Base-by-base conservation (phyloP, 2,888 invertebrate species). In the Tyria jacobaeae region DNA sequence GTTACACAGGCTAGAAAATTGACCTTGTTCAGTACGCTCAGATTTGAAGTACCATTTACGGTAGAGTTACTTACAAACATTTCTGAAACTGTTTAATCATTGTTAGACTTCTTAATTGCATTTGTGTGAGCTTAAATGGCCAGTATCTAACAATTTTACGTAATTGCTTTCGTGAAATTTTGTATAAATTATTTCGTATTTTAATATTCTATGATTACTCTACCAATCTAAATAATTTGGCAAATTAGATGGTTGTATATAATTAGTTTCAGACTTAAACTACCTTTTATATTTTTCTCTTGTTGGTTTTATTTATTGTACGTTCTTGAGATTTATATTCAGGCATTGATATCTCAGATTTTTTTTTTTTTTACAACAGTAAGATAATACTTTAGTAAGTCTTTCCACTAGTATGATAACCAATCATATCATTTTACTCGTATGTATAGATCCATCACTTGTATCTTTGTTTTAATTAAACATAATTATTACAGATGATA, bases 1-100 rank as follows among this genome's bases (percentile, higher is more conserved):
- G 77, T 70, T 70, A 64, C 62, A 63, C 57, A 60, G 67, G 73
- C 73, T 74, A 73, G 72, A 76, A 77, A 78, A 81, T 82, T 79
- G 73, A 58, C 68, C 67, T 72, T 72, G 72, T 75, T 73, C 69
- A 47, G 39, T 37, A 21, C 62, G 57, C 64, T 68, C 48, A 60
- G 66, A 66, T 72, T 70, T 57, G 53, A 62, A 71, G 49, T 62
- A 65, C 53, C 56, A 66, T 64, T 65, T 50, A 66, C 61, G 55
- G 62, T 66, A 68, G 58, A 69, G 63, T 54, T 60, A 39, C 51
- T 60, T 52, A 44, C 21, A 63, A 67, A 70, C 67, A 51, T 64
- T 57, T 55, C 27, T 54, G 60, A 35, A 34, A 60, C 54, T 53
- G 57, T 56, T 64, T 49, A 12, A 15, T 17, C n/a, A 39, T 49